Conservation (phyloP, 1,140 invertebrate species). For the Drosophila tani region DNA sequence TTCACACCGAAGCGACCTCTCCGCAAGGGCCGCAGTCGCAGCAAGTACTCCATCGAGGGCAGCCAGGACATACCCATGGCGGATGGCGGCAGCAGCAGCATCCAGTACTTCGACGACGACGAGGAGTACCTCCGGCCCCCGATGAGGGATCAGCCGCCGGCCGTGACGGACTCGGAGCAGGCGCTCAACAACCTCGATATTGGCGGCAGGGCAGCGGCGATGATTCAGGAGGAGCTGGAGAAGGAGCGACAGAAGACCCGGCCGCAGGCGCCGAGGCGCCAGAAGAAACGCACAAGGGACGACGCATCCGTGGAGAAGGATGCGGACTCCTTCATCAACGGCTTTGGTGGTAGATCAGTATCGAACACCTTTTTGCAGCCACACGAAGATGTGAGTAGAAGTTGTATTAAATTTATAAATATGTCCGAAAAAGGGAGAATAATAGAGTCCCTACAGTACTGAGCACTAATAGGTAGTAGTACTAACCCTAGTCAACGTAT, state of each 20-base stretch:
- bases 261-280: slow-evolving; percentile 79
- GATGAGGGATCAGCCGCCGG: slow-evolving; percentile 27
- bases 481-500: too few species aligned
- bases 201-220: slow-evolving; percentile 31
- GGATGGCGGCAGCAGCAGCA: slow-evolving; percentile 68
- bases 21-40: slow-evolving; percentile 78
- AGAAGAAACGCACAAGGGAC: slow-evolving; percentile 82
- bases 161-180: slow-evolving; percentile 35
- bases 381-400: slow-evolving; percentile 80
- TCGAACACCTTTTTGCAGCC: slow-evolving; percentile 84
- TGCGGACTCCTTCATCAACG: slow-evolving; percentile 85
- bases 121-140: slow-evolving; percentile 80
- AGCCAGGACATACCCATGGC: slow-evolving; percentile 75
- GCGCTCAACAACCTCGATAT: slow-evolving; percentile 68
- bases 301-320: slow-evolving; percentile 85
- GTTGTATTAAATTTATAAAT: too few species aligned
- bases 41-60: slow-evolving; percentile 84
- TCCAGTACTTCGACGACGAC: slow-evolving; percentile 81
- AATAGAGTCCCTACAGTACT: slow-evolving; percentile 34
- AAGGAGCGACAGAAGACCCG: slow-evolving; percentile 19
- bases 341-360: slow-evolving; percentile 84
- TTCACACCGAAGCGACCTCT: slow-evolving; percentile 77
- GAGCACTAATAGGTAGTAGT: too few species aligned
- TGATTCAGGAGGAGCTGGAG: slow-evolving; percentile 39
- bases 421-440: too few species aligned